Conservation (phyloP, 2,797 vertebrate species). For the Argyrosomus regius region DNA sequence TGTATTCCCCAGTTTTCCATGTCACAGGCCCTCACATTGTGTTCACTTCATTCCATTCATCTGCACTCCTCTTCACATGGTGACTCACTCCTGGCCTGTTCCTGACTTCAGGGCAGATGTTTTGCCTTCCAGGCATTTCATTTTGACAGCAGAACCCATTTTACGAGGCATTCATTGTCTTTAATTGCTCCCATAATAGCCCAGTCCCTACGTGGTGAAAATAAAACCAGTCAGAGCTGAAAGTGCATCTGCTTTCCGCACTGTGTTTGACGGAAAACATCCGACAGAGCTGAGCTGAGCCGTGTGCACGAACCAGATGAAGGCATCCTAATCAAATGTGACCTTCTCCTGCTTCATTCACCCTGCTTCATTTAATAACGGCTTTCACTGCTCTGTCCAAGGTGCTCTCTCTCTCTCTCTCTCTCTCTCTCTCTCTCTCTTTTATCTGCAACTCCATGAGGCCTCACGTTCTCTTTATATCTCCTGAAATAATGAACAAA, state of each 20-base stretch:
- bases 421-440: neutral
- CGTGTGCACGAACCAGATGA: conserved; percentile 14
- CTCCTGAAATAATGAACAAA: conserved; percentile 1
- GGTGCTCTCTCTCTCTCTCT: neutral
- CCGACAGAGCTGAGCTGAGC: conserved; percentile 8
- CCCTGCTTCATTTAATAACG: conserved; percentile 4
- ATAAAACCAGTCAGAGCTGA: conserved; percentile 46
- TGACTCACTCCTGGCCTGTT: conserved; percentile 15
- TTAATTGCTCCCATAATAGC: conserved; percentile 52
- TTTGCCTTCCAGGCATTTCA: conserved; percentile 45
- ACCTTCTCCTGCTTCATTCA: conserved; percentile 41
- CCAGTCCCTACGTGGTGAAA: neutral
- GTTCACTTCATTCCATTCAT: neutral
- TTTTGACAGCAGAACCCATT: conserved; percentile 50
- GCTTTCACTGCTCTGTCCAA: conserved; percentile 12
- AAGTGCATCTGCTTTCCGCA: conserved; percentile 53
- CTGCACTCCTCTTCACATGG: neutral
- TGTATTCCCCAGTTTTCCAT: neutral
- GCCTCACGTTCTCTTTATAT: neutral
- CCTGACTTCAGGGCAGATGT: conserved; percentile 42
- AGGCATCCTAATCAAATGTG: conserved; percentile 54
- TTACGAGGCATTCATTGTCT: conserved; percentile 38
- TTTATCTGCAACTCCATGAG: neutral
- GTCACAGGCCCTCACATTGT: neutral
- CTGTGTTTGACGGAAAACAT: conserved; percentile 19